These are phyloP conservation scores for Mormyrus hasselquistii DNA, from an alignment of 2,797 vertebrate species.

Conservation along the genomic window DNA sequence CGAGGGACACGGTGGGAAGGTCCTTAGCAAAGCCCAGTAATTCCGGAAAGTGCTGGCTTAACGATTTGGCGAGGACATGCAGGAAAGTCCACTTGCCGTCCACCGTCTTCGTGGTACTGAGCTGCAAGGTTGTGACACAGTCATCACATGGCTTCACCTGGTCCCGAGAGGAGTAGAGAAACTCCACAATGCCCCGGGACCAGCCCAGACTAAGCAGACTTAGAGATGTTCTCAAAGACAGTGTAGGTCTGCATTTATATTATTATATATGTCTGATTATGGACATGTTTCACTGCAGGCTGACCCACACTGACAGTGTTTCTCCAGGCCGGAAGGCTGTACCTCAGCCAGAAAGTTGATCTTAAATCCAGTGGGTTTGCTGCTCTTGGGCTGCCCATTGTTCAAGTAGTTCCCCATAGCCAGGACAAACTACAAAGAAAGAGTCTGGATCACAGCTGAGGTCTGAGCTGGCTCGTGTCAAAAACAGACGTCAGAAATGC, in stretches of 20 bases:
- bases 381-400: conserved; percentile 85
- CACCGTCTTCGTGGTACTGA: conserved; percentile 93
- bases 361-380: conserved; percentile 93
- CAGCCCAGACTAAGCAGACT: background rate
- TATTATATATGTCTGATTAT: background rate
- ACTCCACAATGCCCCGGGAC: background rate
- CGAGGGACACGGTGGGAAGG: conserved; percentile 82
- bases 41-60: conserved; percentile 94
- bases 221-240: background rate
- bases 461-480: background rate
- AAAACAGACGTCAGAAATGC: background rate
- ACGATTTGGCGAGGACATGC: conserved; percentile 93
- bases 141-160: background rate
- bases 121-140: conserved; percentile 53
- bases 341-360: conserved; percentile 98
- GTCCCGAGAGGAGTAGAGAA: background rate
- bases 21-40: conserved; percentile 94
- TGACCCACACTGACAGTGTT: background rate
- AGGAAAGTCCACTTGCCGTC: conserved; percentile 97
- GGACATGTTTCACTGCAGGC: background rate
- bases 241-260: background rate
- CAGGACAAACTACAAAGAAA: conserved; percentile 79
- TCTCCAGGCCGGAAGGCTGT: conserved; percentile 27
- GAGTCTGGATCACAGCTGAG: background rate
- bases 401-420: conserved; percentile 98